Base-by-base conservation (phyloP, 2,888 invertebrate genomes). In the Brachylomia viminalis region DNA sequence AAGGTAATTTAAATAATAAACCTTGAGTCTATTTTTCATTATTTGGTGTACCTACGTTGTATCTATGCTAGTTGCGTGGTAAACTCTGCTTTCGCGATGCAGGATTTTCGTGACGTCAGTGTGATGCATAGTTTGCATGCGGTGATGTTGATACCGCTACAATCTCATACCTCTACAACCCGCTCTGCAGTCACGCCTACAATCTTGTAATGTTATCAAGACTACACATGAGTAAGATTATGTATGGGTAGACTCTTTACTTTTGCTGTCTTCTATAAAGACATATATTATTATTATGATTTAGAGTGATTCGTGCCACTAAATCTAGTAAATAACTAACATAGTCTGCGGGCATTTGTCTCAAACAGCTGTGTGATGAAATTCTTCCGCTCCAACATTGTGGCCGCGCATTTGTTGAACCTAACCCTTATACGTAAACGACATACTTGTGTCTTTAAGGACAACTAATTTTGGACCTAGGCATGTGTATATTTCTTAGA, bases 251-350 rank as follows among this genome's bases (percentile, higher is more conserved):
- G 38, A 42, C 42, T 42, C 10, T 42, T 4, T 42, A 42, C 42
- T 42, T 10, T 7, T 42, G 5, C 10, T 42, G 42, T 10, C 42
- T 42, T 42, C 33, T 59, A 23, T 23, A 33, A 11, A 59, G 6
- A 33, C 58, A 59, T 59, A 30, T 33, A 59, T 59, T 59, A 23
- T 23, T 23, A 59, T 33, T 59, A 13, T 23, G 13, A 2, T 33
- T 23, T 33, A 58, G 33, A 71, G 17, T 47, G 38, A 49, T 49
- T 45, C 8, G 45, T 56, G n/a, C 65, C 66, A 74, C 77, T 62
- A 54, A 69, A 83, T 80, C 73, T 77, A 64, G 77, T 77, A 67
- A 80, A 83, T 83, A 84, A 80, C 84, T 72, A 47, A 75, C 77
- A 75, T 80, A 75, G 65, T 76, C 67, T n/a, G 47, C 42, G 62